Evolutionary conservation across 2,888 invertebrate species (phyloP), one percentile per base, ranked within the genome.

Genomic region (Heliconius sara): DNA sequence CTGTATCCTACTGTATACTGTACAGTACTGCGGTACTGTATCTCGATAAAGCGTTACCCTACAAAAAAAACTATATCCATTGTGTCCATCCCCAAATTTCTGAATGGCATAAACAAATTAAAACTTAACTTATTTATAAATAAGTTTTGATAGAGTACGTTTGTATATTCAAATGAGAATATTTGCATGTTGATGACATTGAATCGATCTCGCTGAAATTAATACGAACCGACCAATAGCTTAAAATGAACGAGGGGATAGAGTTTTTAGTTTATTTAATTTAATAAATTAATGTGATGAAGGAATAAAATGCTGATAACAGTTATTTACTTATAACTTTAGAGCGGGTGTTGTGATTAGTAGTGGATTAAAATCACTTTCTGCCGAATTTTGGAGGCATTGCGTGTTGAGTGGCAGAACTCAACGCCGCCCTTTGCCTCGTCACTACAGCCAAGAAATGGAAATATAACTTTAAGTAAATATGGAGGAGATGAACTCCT

Each of bases 141-240:
- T 76, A 76, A 73, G 67, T 71, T 27, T 60, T 73, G 77, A 79
- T 79, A 60, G 73, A 73, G 68, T 79, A 52, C 76, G 76, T 65
- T 77, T 74, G 60, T 75, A 74, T 74, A 74, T 80, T 77, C 68
- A 70, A 80, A 77, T 80, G 77, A 74, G 77, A 67, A 73, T 25
- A 80, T 80, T 80, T 80, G 70, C 80, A 77, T 77, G 68, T 70
- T 47, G 52, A 77, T 80, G 77, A 57, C 73, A 77, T 75, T 74
- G 74, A 80, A 80, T 74, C 70, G 27, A 27, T 74, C 74, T 60
- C n/a, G 27, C 72, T 72, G 77, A 79, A 77, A 79, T 79, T 73
- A 79, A 79, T 72, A 66, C 30, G 67, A 72, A 60, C 76, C 57
- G 70, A 19, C 77, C 80, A 80, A 80, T 80, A 74, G 63, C 63